A percentile compares a stretch with the other conserved stretches of the same genome.
phyloP scores from a whole-genome alignment of 2,888 invertebrate genomes.

The Lepidonotus clava region DNA sequence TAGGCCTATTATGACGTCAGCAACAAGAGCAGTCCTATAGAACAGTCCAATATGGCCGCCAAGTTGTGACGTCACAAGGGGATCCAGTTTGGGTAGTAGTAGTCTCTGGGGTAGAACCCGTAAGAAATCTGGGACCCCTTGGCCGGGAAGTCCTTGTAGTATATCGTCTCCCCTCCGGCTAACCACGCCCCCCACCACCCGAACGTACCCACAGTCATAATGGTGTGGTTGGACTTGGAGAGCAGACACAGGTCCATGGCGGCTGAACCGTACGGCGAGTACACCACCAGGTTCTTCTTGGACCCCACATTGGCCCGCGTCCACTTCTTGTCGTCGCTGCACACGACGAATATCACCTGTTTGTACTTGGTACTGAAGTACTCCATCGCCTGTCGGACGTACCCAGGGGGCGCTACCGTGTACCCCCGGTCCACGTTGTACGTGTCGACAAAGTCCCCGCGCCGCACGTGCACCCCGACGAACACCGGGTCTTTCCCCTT shows the following conservation, averaged over 20 bases:
- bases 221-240: slow-evolving; percentile 64
- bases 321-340: slow-evolving; percentile 64
- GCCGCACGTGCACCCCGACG: slow-evolving; percentile 65
- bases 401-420: slow-evolving; percentile 58
- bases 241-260: slow-evolving; percentile 62
- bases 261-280: slow-evolving; percentile 57
- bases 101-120: slow-evolving; percentile 62
- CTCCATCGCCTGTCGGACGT: slow-evolving; percentile 62
- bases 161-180: slow-evolving; percentile 64
- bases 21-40: background rate
- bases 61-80: slow-evolving; percentile 49
- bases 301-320: slow-evolving; percentile 53
- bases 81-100: slow-evolving; percentile 63
- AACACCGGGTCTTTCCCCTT: slow-evolving; percentile 36
- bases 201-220: slow-evolving; percentile 66
- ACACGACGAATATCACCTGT: slow-evolving; percentile 64
- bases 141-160: slow-evolving; percentile 62
- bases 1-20: background rate
- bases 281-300: slow-evolving; percentile 53
- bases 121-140: slow-evolving; percentile 56
- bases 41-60: background rate
- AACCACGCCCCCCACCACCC: slow-evolving; percentile 65
- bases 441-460: slow-evolving; percentile 63
- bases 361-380: slow-evolving; percentile 60
- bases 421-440: slow-evolving; percentile 63